A percentile compares a stretch with the other conserved stretches of the same genome.
phyloP scores from a whole-genome alignment of 2,797 vertebrate species.

The Anguilla pacifica region DNA sequence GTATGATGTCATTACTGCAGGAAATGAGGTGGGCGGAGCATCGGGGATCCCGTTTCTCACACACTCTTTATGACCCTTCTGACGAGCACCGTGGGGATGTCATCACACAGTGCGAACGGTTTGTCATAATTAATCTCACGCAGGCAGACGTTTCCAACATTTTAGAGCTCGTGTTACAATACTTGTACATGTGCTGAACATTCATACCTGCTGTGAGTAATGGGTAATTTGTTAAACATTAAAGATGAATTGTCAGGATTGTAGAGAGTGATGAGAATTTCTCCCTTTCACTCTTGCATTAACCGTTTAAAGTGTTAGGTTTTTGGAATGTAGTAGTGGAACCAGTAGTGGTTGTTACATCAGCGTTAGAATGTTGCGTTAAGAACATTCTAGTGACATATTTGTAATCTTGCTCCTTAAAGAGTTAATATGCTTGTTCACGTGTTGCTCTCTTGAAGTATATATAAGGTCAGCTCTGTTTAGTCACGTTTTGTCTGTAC shows the following conservation, averaged over 20 bases:
- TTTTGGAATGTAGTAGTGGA: background rate
- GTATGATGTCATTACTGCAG: conserved; percentile 17
- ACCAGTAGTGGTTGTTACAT: no score
- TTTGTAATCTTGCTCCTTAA: background rate
- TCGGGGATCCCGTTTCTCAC: background rate
- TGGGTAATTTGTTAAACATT: background rate
- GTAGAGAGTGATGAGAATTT: background rate
- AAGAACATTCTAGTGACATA: no score
- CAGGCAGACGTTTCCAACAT: background rate
- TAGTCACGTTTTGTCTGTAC: background rate
- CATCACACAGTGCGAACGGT: background rate
- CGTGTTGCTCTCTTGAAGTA: background rate
- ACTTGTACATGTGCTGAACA: background rate
- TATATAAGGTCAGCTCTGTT: background rate
- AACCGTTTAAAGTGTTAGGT: background rate
- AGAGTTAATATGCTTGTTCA: background rate
- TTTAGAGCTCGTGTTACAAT: background rate
- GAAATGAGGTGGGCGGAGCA: conserved; percentile 11
- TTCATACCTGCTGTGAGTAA: background rate
- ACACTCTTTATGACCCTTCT: background rate
- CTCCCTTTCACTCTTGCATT: background rate
- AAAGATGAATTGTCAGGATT: background rate
- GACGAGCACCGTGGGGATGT: background rate
- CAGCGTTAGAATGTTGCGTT: no score
- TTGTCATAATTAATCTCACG: background rate